Evolutionary conservation across 2,113 vertebrate species (phyloP).

Genomic region (Heterotis niloticus): DNA sequence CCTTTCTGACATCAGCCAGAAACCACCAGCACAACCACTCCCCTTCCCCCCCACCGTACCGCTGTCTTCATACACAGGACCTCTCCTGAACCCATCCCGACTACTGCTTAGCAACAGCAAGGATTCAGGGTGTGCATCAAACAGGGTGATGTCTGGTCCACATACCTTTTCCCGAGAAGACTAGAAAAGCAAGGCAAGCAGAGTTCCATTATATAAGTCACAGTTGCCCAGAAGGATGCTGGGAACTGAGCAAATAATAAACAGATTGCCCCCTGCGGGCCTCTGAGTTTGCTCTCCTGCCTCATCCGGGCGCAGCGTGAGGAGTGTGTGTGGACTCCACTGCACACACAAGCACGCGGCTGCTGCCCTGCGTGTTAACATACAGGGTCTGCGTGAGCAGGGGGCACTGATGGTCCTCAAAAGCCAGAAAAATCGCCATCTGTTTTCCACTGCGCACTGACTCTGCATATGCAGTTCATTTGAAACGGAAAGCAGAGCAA

Average conservation of each 20-base stretch:
- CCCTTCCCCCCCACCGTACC: neutral
- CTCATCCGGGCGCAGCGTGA: slow-evolving; percentile 31
- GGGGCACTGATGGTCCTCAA: neutral
- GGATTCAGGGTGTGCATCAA: neutral
- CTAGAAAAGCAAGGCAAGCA: slow-evolving; percentile 18
- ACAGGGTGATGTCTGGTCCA: too few relatives aligned
- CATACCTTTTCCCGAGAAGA: neutral
- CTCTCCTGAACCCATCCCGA: neutral
- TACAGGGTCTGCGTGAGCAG: slow-evolving; percentile 24
- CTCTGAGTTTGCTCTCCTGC: slow-evolving; percentile 31
- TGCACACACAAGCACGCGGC: slow-evolving; percentile 44
- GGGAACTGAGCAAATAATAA: slow-evolving; percentile 41
- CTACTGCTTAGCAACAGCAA: too few relatives aligned
- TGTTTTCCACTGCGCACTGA: neutral
- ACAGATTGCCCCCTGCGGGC: slow-evolving; percentile 41
- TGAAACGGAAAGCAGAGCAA: too few relatives aligned
- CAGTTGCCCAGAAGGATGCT: slow-evolving; percentile 42
- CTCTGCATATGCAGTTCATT: too few relatives aligned
- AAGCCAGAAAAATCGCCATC: neutral
- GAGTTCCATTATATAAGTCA: slow-evolving; percentile 45
- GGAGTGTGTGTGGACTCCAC: slow-evolving; percentile 42
- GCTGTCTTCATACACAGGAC: neutral
- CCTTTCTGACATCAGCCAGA: slow-evolving; percentile 29
- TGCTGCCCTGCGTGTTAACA: slow-evolving; percentile 17
- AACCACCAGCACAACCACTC: neutral